A percentile compares a stretch with the other conserved stretches of the same genome.
These are phyloP conservation scores for western clawed frog (Xenopus tropicalis) DNA, from an alignment of 2,113 vertebrate genomes.

Conservation along the genomic window DNA sequence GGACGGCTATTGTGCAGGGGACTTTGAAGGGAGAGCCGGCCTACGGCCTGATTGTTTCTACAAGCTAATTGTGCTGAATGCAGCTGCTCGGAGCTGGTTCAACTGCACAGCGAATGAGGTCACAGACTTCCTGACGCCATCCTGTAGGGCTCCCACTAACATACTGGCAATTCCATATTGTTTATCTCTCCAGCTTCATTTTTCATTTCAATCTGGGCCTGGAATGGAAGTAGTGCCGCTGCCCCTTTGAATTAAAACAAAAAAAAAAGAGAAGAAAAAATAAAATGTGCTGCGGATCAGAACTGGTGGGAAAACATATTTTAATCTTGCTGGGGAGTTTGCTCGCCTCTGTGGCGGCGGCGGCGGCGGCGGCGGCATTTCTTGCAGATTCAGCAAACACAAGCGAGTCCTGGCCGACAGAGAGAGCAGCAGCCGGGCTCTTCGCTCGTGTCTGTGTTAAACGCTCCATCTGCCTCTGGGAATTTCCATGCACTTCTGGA, in stretches of 20 bases:
- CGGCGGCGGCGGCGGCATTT: not conserved
- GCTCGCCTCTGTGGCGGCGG: not conserved
- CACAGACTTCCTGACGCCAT: slow-evolving; percentile 83
- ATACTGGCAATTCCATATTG: slow-evolving; percentile 71
- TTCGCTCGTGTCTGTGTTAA: not conserved
- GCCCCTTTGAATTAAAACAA: slow-evolving; percentile 51
- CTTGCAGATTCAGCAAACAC: slow-evolving; percentile 14
- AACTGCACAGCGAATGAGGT: slow-evolving; percentile 67
- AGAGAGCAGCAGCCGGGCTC: not conserved
- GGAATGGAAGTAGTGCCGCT: slow-evolving; percentile 62
- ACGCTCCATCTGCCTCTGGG: not conserved
- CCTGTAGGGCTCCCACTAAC: slow-evolving; percentile 71
- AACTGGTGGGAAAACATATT: slow-evolving; percentile 36
- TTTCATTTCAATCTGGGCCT: slow-evolving; percentile 61
- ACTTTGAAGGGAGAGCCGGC: slow-evolving; percentile 71
- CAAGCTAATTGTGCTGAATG: slow-evolving; percentile 70
- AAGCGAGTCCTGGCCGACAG: not conserved
- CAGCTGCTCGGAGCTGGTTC: slow-evolving; percentile 74
- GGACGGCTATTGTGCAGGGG: slow-evolving; percentile 64
- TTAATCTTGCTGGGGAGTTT: not conserved
- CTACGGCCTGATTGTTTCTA: slow-evolving; percentile 71
- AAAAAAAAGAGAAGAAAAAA: slow-evolving; percentile 13
- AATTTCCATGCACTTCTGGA: too few relatives aligned
- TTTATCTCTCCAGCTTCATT: slow-evolving; percentile 71
- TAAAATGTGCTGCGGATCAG: slow-evolving; percentile 35